Evolutionary conservation across 1,140 invertebrate species (phyloP).

Genomic region (Lysiphlebus fabarum): DNA sequence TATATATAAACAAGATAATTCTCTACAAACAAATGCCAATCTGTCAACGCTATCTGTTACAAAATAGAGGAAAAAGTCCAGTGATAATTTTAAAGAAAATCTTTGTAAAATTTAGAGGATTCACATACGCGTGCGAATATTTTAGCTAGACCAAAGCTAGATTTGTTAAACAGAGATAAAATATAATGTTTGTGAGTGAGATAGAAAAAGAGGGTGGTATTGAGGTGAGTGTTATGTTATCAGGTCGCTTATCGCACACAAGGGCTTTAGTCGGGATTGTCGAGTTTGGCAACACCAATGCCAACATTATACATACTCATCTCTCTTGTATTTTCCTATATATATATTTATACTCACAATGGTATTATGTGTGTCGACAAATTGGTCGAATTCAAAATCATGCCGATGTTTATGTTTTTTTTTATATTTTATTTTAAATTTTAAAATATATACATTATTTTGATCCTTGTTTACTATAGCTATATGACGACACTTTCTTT

Average conservation of each 20-base stretch:
- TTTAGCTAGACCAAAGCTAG: background rate
- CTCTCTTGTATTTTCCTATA: constrained; percentile 11
- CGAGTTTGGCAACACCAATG: constrained; percentile 15
- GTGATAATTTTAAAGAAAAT: constrained; percentile 52
- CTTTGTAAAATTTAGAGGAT: constrained; percentile 49
- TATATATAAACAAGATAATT: constrained; percentile 9
- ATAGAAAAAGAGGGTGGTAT: constrained; percentile 17
- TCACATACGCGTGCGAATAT: constrained; percentile 12
- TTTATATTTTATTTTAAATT: background rate
- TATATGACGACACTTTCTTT: too few relatives aligned
- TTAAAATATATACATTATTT: too few relatives aligned
- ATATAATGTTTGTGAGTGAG: constrained; percentile 2
- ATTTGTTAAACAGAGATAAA: background rate
- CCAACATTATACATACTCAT: constrained; percentile 8
- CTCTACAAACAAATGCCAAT: constrained; percentile 32
- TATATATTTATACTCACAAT: constrained; percentile 3
- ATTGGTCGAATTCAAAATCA: constrained; percentile 47
- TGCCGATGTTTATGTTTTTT: constrained; percentile 2
- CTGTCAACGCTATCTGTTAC: constrained; percentile 47
- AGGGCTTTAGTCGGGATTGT: constrained; percentile 52
- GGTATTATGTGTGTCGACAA: constrained; percentile 37
- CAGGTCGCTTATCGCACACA: constrained; percentile 51
- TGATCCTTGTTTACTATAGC: too few relatives aligned
- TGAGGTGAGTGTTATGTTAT: constrained; percentile 46
- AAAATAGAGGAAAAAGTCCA: constrained; percentile 1